These are phyloP conservation scores for Dasypolia templi DNA, from an alignment of 2,888 invertebrate genomes.

Conservation along the genomic window DNA sequence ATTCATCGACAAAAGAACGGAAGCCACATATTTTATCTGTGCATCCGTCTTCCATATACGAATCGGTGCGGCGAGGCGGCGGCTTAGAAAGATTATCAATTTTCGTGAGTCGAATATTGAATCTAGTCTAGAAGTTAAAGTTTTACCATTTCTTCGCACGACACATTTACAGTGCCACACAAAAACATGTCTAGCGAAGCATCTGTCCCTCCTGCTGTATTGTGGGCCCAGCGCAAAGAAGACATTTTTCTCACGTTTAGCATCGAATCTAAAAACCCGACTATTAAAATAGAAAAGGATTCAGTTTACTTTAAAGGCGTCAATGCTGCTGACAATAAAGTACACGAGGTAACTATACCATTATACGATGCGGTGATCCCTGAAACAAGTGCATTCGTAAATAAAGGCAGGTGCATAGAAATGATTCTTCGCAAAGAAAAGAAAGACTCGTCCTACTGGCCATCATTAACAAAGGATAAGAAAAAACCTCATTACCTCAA, in stretches of 20 bases:
- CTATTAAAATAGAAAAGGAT: conserved; percentile 94
- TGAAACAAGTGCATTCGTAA: conserved; percentile 93
- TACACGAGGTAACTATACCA: conserved; percentile 96
- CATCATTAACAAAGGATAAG: conserved; percentile 95
- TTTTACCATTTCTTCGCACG: conserved; percentile 38
- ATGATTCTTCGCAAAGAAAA: conserved; percentile 93
- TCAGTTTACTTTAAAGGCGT: conserved; percentile 95
- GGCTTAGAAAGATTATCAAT: conserved; percentile 60
- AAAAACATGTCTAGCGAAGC: conserved; percentile 87
- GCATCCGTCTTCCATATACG: conserved; percentile 70
- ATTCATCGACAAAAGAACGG: conserved; percentile 18
- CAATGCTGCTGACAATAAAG: conserved; percentile 95
- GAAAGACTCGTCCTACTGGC: conserved; percentile 96
- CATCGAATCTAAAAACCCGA: conserved; percentile 96
- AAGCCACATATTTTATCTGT: conserved; percentile 55
- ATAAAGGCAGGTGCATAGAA: conserved; percentile 94
- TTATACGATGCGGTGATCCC: conserved; percentile 95
- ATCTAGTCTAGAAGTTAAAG: conserved; percentile 60
- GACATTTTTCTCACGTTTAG: conserved; percentile 96
- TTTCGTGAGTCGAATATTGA: conserved; percentile 64
- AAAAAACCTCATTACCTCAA: conserved; percentile 98
- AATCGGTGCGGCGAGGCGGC: conserved; percentile 74
- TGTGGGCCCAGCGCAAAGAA: conserved; percentile 98
- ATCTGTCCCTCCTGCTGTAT: conserved; percentile 94
- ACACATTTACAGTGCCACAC: conserved; percentile 30